Evolutionary conservation across 2,888 invertebrate species (phyloP).

Genomic region (Plagiodera versicolora): DNA sequence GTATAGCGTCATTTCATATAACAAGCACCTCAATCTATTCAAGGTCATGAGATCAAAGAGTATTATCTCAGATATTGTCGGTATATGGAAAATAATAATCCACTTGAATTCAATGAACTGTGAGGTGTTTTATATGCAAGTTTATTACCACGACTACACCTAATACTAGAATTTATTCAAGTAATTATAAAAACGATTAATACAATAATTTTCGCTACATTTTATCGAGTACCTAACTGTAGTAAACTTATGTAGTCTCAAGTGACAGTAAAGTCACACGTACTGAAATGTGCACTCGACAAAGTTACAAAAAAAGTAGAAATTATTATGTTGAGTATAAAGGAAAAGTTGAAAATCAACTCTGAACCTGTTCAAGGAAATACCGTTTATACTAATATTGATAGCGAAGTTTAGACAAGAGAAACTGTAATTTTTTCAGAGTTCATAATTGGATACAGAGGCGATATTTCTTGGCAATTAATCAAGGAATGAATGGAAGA

Average conservation of each 20-base stretch:
- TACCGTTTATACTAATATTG: no score
- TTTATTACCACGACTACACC: neutral
- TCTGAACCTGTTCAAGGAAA: no score
- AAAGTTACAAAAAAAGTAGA: neutral
- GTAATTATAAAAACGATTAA: neutral
- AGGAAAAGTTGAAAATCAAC: no score
- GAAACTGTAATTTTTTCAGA: no score
- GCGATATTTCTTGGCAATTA: no score
- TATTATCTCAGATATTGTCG: neutral
- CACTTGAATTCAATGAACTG: no score
- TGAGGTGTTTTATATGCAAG: no score
- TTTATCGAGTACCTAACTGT: no score
- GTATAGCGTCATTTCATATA: neutral
- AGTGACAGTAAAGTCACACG: conserved; percentile 7
- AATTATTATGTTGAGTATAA: neutral
- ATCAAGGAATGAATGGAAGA: no score
- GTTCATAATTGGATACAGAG: no score
- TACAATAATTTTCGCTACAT: neutral
- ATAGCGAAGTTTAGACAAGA: no score
- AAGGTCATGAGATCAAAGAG: neutral
- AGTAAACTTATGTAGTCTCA: neutral
- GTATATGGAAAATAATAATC: neutral
- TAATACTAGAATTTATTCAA: neutral
- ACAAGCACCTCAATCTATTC: neutral
- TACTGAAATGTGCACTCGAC: neutral